phyloP scores from a whole-genome alignment of 2,888 invertebrate genomes.

The Leucophenga montana region DNA sequence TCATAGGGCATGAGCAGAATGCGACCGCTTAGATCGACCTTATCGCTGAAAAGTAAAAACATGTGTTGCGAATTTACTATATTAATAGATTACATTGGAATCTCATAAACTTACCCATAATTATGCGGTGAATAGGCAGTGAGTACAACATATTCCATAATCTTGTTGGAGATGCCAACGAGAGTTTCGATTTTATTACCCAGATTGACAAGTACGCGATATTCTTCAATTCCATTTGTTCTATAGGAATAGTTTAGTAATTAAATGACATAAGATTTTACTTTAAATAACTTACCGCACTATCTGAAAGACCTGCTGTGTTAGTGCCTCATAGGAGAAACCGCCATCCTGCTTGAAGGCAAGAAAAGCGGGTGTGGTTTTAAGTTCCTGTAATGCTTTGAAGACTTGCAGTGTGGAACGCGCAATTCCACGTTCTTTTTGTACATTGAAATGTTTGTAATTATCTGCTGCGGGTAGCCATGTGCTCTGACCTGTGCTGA shows the following conservation, averaged over 20 bases:
- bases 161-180: slow-evolving; percentile 45
- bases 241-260: slow-evolving; percentile 40
- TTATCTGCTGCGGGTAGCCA: slow-evolving; percentile 82
- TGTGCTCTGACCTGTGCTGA: slow-evolving; percentile 75
- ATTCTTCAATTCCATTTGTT: slow-evolving; percentile 59
- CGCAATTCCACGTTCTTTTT: slow-evolving; percentile 73
- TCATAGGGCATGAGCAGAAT: slow-evolving; percentile 64
- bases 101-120: slow-evolving; percentile 53
- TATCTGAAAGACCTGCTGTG: slow-evolving; percentile 65
- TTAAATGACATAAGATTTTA: not conserved
- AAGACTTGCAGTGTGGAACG: slow-evolving; percentile 78
- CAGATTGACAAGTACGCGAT: slow-evolving; percentile 64
- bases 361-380: slow-evolving; percentile 72
- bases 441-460: slow-evolving; percentile 77
- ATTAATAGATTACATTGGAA: too few relatives aligned
- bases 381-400: slow-evolving; percentile 75
- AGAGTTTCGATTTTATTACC: slow-evolving; percentile 59
- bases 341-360: slow-evolving; percentile 57
- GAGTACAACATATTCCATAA: slow-evolving; percentile 60
- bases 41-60: slow-evolving; percentile 49
- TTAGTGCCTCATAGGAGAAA: slow-evolving; percentile 63
- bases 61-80: not conserved
- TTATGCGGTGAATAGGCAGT: slow-evolving; percentile 56
- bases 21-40: slow-evolving; percentile 46
- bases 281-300: slow-evolving; percentile 52